phyloP scores from a whole-genome alignment of 2,888 invertebrate species.

The Agriopis marginaria region DNA sequence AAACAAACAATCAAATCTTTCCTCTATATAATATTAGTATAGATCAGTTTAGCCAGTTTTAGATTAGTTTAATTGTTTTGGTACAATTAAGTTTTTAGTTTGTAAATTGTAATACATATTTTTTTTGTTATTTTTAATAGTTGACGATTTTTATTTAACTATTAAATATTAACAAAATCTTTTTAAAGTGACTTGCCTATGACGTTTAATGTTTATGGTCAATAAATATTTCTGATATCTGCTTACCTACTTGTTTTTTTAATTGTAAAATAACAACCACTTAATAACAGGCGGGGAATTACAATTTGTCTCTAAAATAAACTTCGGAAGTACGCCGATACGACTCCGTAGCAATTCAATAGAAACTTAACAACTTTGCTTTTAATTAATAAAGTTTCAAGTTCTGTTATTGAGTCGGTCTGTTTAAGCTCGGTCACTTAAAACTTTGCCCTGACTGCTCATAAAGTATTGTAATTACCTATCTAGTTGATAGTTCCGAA shows the following conservation, averaged over 20 bases:
- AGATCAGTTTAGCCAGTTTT: no score
- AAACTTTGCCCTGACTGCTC: constrained; percentile 23
- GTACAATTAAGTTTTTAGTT: no score
- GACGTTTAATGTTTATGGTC: no score
- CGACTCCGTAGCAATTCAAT: constrained; percentile 30
- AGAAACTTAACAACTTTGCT: constrained; percentile 29
- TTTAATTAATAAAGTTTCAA: constrained; percentile 39
- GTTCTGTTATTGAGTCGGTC: constrained; percentile 28
- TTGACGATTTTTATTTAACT: no score
- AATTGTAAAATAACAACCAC: constrained; percentile 29
- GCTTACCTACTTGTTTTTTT: neutral
- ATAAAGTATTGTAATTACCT: constrained; percentile 23
- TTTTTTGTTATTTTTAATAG: no score
- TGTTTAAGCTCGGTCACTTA: constrained; percentile 29
- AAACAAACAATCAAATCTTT: no score
- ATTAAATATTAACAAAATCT: no score
- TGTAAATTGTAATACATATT: no score
- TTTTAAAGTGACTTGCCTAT: no score
- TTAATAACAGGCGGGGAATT: constrained; percentile 13
- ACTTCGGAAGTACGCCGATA: constrained; percentile 28
- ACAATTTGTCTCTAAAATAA: constrained; percentile 32
- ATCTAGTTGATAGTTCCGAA: constrained; percentile 7
- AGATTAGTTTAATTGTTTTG: no score
- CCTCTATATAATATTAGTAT: no score
- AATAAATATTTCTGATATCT: no score